phyloP scores from a whole-genome alignment of 2,113 vertebrate genomes.

The Chaetodon trifascialis region DNA sequence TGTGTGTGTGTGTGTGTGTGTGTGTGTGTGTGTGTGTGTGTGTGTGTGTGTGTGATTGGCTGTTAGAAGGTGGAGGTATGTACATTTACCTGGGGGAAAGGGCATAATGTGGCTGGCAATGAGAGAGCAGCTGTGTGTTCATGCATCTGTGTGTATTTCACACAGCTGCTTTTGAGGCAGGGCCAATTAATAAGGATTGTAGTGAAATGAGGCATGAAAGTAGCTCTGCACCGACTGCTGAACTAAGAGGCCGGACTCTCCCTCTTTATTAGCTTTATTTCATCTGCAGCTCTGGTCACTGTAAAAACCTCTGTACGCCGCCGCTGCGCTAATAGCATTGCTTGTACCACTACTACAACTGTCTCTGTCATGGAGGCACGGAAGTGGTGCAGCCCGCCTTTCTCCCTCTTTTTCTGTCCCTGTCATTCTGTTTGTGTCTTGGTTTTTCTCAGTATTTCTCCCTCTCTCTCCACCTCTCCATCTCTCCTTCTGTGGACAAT shows the following conservation, averaged over 20 bases:
- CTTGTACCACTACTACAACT: not conserved
- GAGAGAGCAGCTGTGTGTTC: slow-evolving; percentile 33
- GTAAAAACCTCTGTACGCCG: not conserved
- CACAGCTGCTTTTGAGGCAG: slow-evolving; percentile 35
- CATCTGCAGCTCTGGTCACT: not conserved
- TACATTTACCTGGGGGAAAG: slow-evolving; percentile 41
- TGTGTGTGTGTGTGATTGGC: slow-evolving; percentile 9
- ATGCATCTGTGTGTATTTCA: slow-evolving; percentile 26
- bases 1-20: not conserved
- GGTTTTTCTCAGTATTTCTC: no score
- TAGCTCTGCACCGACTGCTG: slow-evolving; percentile 35
- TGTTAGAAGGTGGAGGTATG: slow-evolving; percentile 24
- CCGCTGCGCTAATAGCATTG: no score
- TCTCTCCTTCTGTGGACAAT: slow-evolving; percentile 36
- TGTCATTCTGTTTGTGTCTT: no score
- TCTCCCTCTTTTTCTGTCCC: not conserved
- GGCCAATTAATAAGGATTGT: slow-evolving; percentile 72
- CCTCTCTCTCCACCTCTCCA: slow-evolving; percentile 1
- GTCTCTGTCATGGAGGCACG: not conserved
- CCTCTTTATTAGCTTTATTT: slow-evolving; percentile 42
- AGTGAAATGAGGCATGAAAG: slow-evolving; percentile 75
- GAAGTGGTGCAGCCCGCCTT: not conserved
- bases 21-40: no score
- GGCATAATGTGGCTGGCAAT: slow-evolving; percentile 39
- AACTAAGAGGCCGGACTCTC: slow-evolving; percentile 27